These are phyloP conservation scores for Catamblyrhynchus diadema DNA, from an alignment of 2,797 vertebrate species.

Conservation along the genomic window DNA sequence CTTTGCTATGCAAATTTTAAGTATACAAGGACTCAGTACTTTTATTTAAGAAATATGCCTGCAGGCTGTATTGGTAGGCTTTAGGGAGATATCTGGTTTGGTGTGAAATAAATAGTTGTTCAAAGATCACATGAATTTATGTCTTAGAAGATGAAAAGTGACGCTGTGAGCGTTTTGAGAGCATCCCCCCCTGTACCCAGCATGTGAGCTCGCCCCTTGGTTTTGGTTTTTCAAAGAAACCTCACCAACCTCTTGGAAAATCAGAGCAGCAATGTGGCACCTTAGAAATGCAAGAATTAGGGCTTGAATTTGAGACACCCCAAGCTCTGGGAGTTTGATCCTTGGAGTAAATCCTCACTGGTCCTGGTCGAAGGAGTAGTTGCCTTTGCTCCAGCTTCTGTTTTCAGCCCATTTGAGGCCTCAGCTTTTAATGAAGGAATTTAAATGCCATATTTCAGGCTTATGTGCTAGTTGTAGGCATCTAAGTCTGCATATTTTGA, in stretches of 20 bases:
- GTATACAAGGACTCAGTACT: conserved; percentile 90
- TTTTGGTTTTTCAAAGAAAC: conserved; percentile 82
- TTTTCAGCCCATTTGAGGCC: background rate
- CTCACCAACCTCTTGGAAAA: conserved; percentile 55
- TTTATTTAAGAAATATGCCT: conserved; percentile 96
- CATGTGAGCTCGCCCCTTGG: background rate
- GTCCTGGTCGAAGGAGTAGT: background rate
- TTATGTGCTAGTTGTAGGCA: background rate
- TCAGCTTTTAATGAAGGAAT: background rate
- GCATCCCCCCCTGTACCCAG: background rate
- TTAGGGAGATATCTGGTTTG: conserved; percentile 87
- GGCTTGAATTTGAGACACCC: background rate
- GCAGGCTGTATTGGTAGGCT: conserved; percentile 85
- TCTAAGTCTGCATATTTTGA: background rate
- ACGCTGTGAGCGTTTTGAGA: conserved; percentile 39
- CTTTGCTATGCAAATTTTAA: conserved; percentile 93
- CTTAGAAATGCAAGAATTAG: background rate
- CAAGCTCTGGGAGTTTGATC: background rate
- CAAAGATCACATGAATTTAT: conserved; percentile 90
- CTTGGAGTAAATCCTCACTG: background rate
- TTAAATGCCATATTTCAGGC: background rate
- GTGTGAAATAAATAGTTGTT: conserved; percentile 95
- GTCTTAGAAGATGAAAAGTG: conserved; percentile 91
- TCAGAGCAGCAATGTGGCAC: background rate
- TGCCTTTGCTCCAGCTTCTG: background rate